Evolutionary conservation across 2,113 vertebrate species (phyloP), one percentile per base, ranked within the genome.

Genomic region (Gasterosteus nipponicus): DNA sequence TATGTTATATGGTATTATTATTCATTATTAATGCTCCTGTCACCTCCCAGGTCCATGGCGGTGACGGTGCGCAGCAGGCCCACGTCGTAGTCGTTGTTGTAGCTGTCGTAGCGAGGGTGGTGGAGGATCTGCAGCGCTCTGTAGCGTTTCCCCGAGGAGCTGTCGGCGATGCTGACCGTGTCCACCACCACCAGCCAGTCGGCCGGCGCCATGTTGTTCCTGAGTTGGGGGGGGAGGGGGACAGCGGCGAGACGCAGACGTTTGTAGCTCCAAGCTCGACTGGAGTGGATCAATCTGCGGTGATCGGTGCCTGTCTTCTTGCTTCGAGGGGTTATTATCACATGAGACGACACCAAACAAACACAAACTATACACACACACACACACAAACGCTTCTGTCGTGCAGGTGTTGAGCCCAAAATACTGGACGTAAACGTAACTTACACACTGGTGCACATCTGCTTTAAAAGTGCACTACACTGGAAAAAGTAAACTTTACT

Each of bases 1-100:
- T 54, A n/a, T 51, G 7, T 5, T 35, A 5, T 35, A 35, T 35
- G 3, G 33, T 35, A 35, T 2, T 35, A 38, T 38, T 38, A 7
- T 38, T 38, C 35, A 38, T 38, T 38, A 5, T 38, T 38, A 38
- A 38, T 38, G 35, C 7, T 60, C 33, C 74, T 75, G 66, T 67
- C 38, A 94, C 94, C 92, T 42, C 10, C 77, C 81, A 94, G 82
- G 60, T 87, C 66, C 2, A 95, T 93, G 42, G 89, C 88, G 0
- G 81, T 82, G 69, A 90, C 19, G 26, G 94, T 95, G 68, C 77
- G 93, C 69, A 95, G 79, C 22, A 95, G 89, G 12, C 92, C 93
- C 49, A 95, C 84, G 18, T 95, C 95, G 14, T 93, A 95, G 90
- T 95, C 95, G 14, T 93, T 93, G 82, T 81, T 90, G 29, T 35